These are phyloP conservation scores for Belonocnema kinseyi DNA, from an alignment of 1,140 invertebrate genomes.

Conservation along the genomic window DNA sequence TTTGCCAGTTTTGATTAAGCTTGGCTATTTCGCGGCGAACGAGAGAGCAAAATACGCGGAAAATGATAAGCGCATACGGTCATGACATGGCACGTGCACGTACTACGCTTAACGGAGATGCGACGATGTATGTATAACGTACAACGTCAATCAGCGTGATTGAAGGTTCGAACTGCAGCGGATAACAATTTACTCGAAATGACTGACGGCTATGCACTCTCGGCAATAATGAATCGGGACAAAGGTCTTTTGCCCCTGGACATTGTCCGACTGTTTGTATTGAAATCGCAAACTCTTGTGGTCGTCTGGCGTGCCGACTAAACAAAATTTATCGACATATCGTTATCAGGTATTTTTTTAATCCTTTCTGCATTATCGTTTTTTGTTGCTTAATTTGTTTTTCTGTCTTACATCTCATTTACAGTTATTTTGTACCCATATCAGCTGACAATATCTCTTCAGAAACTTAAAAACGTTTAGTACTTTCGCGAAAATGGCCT, in stretches of 20 bases:
- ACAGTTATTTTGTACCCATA: no score
- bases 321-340: not conserved
- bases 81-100: slow-evolving; percentile 23
- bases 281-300: slow-evolving; percentile 11
- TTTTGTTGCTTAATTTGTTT: not conserved
- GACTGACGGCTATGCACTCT: slow-evolving; percentile 31
- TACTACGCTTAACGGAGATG: slow-evolving; percentile 39
- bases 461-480: no score
- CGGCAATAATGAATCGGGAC: slow-evolving; percentile 39
- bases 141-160: slow-evolving; percentile 58
- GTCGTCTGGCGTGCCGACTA: not conserved
- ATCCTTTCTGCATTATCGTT: not conserved
- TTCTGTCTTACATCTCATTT: not conserved
- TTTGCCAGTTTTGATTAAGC: slow-evolving; percentile 27
- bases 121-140: slow-evolving; percentile 39
- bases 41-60: slow-evolving; percentile 29
- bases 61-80: slow-evolving; percentile 24
- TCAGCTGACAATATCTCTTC: no score
- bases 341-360: not conserved
- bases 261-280: not conserved
- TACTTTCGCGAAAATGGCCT: no score
- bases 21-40: slow-evolving; percentile 17
- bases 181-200: slow-evolving; percentile 54
- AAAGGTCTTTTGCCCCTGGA: slow-evolving; percentile 14
- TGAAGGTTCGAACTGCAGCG: slow-evolving; percentile 51